A percentile compares a stretch with the other conserved stretches of the same genome.
Evolutionary conservation across 2,113 vertebrate species (phyloP).

Genomic region (Panthera tigris): DNA sequence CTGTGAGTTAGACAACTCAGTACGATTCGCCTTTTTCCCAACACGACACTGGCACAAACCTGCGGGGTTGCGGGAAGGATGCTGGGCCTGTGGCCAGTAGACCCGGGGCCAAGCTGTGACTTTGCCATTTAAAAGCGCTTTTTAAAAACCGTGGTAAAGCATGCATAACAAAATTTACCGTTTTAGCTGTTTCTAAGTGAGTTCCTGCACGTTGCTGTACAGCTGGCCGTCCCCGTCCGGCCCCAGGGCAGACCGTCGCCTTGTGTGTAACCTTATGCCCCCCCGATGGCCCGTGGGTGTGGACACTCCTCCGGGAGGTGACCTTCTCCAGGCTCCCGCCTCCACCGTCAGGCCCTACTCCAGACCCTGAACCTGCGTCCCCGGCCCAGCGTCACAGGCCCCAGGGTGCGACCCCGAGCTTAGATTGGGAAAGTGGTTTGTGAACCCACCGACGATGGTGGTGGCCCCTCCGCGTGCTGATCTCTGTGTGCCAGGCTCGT

Average conservation of each 20-base stretch:
- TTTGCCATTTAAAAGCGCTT: neutral
- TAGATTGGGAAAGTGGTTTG: neutral
- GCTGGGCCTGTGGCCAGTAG: neutral
- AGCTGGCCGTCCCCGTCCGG: fast-evolving
- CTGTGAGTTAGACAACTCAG: neutral
- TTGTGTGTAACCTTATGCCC: neutral
- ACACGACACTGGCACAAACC: fast-evolving
- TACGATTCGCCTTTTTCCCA: neutral
- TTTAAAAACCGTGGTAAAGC: neutral
- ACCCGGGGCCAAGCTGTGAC: neutral
- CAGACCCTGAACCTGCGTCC: neutral
- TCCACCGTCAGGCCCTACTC: neutral
- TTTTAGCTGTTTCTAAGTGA: neutral
- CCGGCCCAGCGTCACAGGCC: neutral
- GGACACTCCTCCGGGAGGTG: neutral
- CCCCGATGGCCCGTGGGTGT: neutral
- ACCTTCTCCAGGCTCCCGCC: fast-evolving
- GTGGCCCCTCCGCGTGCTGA: fast-evolving
- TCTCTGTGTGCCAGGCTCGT: neutral
- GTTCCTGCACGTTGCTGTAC: fast-evolving
- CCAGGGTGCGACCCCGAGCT: neutral
- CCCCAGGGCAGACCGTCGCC: neutral
- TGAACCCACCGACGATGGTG: neutral
- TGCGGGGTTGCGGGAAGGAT: fast-evolving
- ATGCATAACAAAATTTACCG: fast-evolving